These are phyloP conservation scores for Coptotermes formosanus DNA, from an alignment of 1,140 invertebrate genomes.

Conservation along the genomic window DNA sequence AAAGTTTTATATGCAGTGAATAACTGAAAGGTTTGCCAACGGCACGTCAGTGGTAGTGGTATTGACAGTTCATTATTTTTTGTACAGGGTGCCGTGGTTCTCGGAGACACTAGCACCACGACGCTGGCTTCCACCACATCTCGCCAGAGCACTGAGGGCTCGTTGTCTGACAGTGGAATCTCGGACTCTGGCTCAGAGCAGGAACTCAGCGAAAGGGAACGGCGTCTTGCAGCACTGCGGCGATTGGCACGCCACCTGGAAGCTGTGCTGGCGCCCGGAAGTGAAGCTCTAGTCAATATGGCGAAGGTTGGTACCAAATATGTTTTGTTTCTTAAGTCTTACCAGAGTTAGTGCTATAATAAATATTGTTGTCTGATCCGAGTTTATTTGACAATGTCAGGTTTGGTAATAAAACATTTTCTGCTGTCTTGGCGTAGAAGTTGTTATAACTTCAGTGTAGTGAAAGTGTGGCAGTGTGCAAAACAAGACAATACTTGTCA, in stretches of 20 bases:
- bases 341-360: too few relatives aligned
- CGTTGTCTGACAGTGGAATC: slow-evolving; percentile 71
- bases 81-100: slow-evolving; percentile 27
- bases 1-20: too few relatives aligned
- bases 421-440: too few relatives aligned
- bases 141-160: slow-evolving; percentile 51
- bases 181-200: slow-evolving; percentile 75
- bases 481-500: too few relatives aligned
- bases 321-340: too few relatives aligned
- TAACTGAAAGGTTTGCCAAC: too few relatives aligned
- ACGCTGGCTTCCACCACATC: background rate
- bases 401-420: too few relatives aligned
- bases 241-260: slow-evolving; percentile 66
- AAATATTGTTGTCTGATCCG: too few relatives aligned
- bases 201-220: slow-evolving; percentile 69
- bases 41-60: too few relatives aligned
- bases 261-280: slow-evolving; percentile 62
- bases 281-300: slow-evolving; percentile 60
- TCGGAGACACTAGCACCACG: slow-evolving; percentile 22
- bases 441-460: too few relatives aligned
- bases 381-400: too few relatives aligned
- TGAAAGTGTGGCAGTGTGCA: too few relatives aligned
- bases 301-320: slow-evolving; percentile 43
- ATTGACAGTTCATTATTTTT: background rate
- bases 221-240: slow-evolving; percentile 63